Evolutionary conservation across 2,888 invertebrate species (phyloP), one percentile per base, ranked within the genome.

Genomic region (Ormyrus nitidulus): DNA sequence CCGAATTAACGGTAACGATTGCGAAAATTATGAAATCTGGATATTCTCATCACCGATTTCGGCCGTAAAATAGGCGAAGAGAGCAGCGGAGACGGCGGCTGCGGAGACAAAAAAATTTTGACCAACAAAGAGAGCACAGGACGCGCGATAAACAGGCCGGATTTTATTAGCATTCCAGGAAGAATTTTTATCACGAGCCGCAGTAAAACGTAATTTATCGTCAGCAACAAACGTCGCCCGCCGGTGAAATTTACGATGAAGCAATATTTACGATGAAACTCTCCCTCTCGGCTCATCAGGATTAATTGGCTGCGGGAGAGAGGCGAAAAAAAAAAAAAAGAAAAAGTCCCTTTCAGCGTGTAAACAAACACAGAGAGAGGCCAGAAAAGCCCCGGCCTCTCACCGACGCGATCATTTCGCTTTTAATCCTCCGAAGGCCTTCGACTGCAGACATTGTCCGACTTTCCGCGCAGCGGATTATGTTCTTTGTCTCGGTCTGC

Each of bases 401-500:
- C 34, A 7, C 49, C 46, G 54, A 10, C 68, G 48, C 61, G 69
- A 69, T 76, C 76, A 62, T 76, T 76, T 76, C 53, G 68, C 75
- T 68, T 76, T 76, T 69, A 76, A 61, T 76, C 68, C 48, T 8
- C 2, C 53, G 46, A 61, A 68, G 74, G 46, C 75, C 58, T 74
- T 74, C 46, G 44, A 9, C 6, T 6, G 44, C 56, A 49, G 70
- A 77, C 64, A 77, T 58, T 70, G 77, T 61, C 59, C 62, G 68
- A 79, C 68, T 68, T 66, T 72, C 61, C 68, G 54, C 64, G 11
- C 56, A 51, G 48, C 49, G 61, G 72, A 78, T 77, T 77, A 68
- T 81, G 61, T 77, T 72, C 76, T 68, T 61, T 69, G 70, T 74
- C 58, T 62, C 44, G 48, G 59, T 59, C 10, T n/a, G 68, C 65